Conservation (phyloP, 2,113 vertebrate species). For the Zeus faber region DNA sequence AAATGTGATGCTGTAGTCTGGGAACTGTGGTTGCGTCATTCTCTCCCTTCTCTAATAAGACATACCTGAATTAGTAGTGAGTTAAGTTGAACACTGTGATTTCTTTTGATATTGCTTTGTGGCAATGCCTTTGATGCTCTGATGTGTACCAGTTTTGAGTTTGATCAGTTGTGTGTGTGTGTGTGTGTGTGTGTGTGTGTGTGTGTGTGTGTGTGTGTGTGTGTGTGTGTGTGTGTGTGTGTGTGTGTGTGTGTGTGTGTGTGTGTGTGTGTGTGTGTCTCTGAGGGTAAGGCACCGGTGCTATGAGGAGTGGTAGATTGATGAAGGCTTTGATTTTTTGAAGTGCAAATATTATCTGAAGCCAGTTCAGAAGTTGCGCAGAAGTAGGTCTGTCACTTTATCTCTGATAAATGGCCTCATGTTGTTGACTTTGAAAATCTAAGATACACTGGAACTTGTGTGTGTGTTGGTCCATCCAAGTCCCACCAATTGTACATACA, state of each 20-base stretch:
- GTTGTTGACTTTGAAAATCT: conserved; percentile 44
- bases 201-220: no score
- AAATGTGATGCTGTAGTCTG: conserved; percentile 26
- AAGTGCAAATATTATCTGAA: conserved; percentile 9
- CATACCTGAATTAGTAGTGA: conserved; percentile 36
- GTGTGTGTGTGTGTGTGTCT: conserved; percentile 25
- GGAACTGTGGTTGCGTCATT: conserved; percentile 32
- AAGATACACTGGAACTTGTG: conserved; percentile 33
- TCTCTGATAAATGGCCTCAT: conserved; percentile 20
- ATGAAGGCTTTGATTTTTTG: conserved; percentile 17
- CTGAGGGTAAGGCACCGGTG: conserved; percentile 9
- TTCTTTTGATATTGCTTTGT: conserved; percentile 36
- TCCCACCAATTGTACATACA: conserved; percentile 37
- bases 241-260: conserved; percentile 13
- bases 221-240: no score
- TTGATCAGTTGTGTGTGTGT: no score
- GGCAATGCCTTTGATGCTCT: conserved; percentile 47
- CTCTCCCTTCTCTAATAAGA: conserved; percentile 19
- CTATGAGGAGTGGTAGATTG: conserved; percentile 11
- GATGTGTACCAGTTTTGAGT: no score
- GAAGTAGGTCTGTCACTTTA: neutral
- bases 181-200: no score
- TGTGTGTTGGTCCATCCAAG: conserved; percentile 33
- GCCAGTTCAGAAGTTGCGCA: neutral
- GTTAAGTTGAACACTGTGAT: conserved; percentile 34